Evolutionary conservation across 2,888 invertebrate genomes (phyloP), one percentile per base, ranked within the genome.

Genomic region (Andrena flavipes): DNA sequence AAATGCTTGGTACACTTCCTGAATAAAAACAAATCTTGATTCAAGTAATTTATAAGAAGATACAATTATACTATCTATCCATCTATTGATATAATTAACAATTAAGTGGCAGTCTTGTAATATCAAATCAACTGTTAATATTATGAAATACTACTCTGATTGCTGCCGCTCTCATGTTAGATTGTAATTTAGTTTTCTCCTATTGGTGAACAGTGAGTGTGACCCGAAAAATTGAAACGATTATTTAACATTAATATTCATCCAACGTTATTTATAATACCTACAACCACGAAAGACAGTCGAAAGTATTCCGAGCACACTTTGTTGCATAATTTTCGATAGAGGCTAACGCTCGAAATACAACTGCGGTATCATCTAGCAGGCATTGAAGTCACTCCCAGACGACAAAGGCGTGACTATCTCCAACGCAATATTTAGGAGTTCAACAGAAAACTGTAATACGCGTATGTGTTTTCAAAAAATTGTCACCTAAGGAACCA

Each of bases 241-340:
- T 35, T 26, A 35, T 69, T 16, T 56, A 13, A 35, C 20, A 16
- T 35, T 7, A 35, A 29, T 23, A 35, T 42, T 63, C 54, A 26
- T 20, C 23, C 8, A 29, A 60, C 20, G 5, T 35, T 63, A 48
- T 16, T 54, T 20, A 62, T 42, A 72, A 80, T 29, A n/a, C n/a
- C n/a, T n/a, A 42, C 60, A n/a, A 56, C 33, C 33, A 62, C 81
- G 79, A 76, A 79, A 64, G 64, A 64, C 13, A 42, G 54, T 62
- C 16, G 78, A 68, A 76, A 35, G 54, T 80, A 80, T 77, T 77
- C 70, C 1, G 51, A 23, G 56, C 69, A 69, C 77, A 64, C 10
- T n/a, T 23, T 13, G 49, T 80, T 80, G 56, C 63, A 59, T 72
- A 68, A 80, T 80, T 68, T 56, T 77, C 30, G n/a, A 35, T 63